Conservation (phyloP, 2,113 vertebrate genomes). For the Pheucticus melanocephalus region DNA sequence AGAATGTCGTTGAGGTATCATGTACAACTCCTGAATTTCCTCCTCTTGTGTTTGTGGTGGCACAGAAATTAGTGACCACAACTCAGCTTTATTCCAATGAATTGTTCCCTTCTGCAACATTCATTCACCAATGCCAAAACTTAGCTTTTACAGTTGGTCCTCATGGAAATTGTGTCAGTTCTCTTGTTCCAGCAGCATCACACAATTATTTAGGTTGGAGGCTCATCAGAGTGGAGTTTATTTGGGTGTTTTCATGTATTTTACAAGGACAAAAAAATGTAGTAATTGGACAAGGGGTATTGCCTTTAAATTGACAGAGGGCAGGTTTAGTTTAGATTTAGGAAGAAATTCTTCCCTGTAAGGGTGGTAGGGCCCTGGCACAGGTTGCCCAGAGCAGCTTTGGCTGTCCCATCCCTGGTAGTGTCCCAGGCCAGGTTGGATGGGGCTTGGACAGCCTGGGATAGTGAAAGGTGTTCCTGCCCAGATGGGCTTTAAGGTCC, state of each 20-base stretch:
- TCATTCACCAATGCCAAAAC: neutral
- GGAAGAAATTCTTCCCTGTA: neutral
- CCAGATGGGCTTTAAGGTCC: neutral
- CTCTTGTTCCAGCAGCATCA: neutral
- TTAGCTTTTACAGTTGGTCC: neutral
- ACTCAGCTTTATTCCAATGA: neutral
- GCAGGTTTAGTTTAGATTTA: neutral
- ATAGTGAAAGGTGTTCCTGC: neutral
- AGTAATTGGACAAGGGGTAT: neutral
- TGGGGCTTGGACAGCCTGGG: neutral
- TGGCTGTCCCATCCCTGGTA: neutral
- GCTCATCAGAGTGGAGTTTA: neutral
- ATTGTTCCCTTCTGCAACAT: neutral
- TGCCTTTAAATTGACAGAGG: neutral
- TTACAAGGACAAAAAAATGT: neutral
- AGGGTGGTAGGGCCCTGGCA: fast-evolving
- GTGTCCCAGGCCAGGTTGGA: neutral
- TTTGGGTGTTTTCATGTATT: neutral
- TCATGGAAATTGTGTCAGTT: neutral
- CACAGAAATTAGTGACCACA: neutral
- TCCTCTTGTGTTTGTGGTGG: neutral
- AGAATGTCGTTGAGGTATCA: neutral
- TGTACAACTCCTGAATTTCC: slow-evolving; percentile 7
- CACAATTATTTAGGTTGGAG: neutral
- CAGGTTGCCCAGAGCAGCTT: neutral